A percentile compares a stretch with the other conserved stretches of the same genome.
Conservation (phyloP, 2,113 vertebrate species). For the Athene noctua region DNA sequence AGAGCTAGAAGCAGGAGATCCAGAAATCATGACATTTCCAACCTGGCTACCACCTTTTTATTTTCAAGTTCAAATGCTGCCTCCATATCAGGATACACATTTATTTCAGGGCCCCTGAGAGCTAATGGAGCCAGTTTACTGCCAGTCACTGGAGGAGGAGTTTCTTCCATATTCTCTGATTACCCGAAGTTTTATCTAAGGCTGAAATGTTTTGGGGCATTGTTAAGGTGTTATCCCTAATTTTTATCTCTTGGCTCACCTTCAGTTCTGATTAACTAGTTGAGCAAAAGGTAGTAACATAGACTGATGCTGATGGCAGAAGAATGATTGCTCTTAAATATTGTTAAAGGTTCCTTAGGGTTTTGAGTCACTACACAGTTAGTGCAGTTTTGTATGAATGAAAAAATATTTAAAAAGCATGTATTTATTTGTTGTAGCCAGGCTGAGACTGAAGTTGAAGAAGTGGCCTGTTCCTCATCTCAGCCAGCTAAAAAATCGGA, state of each 20-base stretch:
- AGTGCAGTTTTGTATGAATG: neutral
- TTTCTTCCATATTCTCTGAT: neutral
- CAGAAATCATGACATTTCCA: neutral
- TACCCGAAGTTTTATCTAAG: neutral
- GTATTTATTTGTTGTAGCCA: neutral
- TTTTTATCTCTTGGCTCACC: neutral
- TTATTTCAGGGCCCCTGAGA: neutral
- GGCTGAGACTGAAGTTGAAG: neutral
- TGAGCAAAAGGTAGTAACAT: neutral
- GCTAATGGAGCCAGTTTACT: neutral
- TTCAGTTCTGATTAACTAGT: neutral
- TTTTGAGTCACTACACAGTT: neutral
- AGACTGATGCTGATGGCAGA: neutral
- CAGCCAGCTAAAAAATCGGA: neutral
- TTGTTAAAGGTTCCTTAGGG: neutral
- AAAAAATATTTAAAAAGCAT: neutral
- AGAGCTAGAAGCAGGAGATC: neutral
- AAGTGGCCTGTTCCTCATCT: neutral
- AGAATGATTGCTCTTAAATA: neutral
- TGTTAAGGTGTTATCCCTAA: neutral
- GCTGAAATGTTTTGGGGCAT: neutral
- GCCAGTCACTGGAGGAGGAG: neutral
- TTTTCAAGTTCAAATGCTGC: neutral
- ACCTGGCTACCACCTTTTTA: neutral
- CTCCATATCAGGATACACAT: rapidly evolving